Conservation (phyloP, 2,113 vertebrate genomes). For the Opisthocomus hoazin region DNA sequence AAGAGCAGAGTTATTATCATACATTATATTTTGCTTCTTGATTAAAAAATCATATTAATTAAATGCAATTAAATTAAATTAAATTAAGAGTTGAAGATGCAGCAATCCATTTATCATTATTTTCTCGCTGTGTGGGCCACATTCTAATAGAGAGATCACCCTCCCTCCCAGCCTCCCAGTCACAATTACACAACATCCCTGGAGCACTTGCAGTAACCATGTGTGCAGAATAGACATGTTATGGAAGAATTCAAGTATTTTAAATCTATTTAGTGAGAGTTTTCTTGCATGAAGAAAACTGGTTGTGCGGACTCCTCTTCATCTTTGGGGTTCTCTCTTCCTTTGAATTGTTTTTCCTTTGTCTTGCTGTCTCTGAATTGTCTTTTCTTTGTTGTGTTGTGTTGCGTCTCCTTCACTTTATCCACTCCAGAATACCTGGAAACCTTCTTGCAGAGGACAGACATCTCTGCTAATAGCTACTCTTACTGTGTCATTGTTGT, state of each 20-base stretch:
- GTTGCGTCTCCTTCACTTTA: background rate
- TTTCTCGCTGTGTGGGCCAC: slow-evolving; percentile 42
- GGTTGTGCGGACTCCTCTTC: background rate
- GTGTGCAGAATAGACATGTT: background rate
- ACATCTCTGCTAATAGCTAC: background rate
- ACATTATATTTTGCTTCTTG: slow-evolving; percentile 50
- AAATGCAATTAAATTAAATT: slow-evolving; percentile 62
- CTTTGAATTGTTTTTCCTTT: background rate
- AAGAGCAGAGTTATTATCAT: slow-evolving; percentile 51
- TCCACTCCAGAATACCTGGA: background rate
- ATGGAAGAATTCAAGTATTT: background rate
- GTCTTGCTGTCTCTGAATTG: background rate
- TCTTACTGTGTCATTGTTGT: background rate
- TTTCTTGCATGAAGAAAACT: background rate
- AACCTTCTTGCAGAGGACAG: background rate
- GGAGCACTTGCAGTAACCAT: background rate
- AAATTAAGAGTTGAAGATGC: slow-evolving; percentile 58
- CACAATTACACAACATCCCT: background rate
- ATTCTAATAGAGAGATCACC: slow-evolving; percentile 34
- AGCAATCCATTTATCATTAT: slow-evolving; percentile 54
- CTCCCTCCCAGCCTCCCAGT: slow-evolving; percentile 11
- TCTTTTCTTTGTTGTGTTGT: background rate
- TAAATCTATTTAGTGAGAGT: background rate
- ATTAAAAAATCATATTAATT: slow-evolving; percentile 66
- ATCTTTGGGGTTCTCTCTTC: background rate